phyloP scores from a whole-genome alignment of 2,888 invertebrate species.

The Laothoe populi region DNA sequence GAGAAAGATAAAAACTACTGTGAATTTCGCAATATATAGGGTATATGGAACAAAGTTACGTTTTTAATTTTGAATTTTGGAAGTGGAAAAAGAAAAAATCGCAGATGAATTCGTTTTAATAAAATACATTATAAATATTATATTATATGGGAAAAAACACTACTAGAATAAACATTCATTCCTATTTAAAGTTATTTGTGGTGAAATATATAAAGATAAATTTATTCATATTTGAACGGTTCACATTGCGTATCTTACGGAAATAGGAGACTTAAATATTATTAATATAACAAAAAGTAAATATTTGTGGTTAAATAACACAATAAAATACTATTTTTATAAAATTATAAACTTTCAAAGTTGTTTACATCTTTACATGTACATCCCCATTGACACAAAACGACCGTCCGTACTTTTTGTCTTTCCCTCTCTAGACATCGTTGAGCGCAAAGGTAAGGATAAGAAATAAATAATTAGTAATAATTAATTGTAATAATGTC shows the following conservation, averaged over 20 bases:
- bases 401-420: constrained; percentile 29
- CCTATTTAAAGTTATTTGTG: not conserved
- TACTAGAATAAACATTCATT: too few relatives aligned
- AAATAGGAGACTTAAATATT: constrained; percentile 1
- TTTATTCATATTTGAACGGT: not conserved
- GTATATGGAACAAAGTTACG: constrained; percentile 1
- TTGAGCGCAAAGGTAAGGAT: constrained; percentile 44
- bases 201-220: not conserved
- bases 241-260: not conserved
- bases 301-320: not conserved
- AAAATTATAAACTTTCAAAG: constrained; percentile 32
- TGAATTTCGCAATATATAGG: not conserved
- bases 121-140: too few relatives aligned
- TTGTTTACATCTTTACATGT: constrained; percentile 8
- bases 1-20: not conserved
- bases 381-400: constrained; percentile 6
- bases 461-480: constrained; percentile 10
- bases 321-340: not conserved
- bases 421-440: constrained; percentile 40
- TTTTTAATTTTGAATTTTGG: not conserved
- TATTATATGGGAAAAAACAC: too few relatives aligned
- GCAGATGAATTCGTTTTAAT: not conserved
- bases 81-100: not conserved
- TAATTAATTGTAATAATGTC: not conserved
- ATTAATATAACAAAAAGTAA: not conserved